A percentile compares a stretch with the other conserved stretches of the same genome.
phyloP scores from a whole-genome alignment of 2,113 vertebrate genomes.

The Ctenodactylus gundi region DNA sequence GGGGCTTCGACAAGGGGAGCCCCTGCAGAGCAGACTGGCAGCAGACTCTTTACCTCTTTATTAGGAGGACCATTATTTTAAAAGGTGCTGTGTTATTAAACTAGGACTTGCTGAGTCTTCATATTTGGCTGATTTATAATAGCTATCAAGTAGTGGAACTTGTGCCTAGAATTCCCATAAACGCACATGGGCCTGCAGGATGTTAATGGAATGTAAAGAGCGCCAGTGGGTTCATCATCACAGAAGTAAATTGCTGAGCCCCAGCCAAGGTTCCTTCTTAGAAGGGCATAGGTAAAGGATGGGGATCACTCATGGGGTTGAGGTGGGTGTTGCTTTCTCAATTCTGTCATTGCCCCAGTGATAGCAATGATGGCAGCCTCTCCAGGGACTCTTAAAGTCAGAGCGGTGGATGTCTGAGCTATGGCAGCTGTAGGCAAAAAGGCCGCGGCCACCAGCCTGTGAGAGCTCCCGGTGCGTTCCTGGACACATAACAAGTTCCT shows the following conservation, averaged over 20 bases:
- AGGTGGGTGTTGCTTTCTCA: neutral
- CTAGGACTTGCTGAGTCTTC: conserved; percentile 37
- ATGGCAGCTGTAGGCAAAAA: neutral
- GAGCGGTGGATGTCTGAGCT: neutral
- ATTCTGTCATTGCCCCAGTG: neutral
- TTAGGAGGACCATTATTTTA: conserved; percentile 42
- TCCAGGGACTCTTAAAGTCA: neutral
- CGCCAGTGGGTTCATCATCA: neutral
- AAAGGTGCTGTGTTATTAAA: conserved; percentile 32
- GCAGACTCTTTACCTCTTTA: neutral
- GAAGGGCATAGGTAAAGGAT: neutral
- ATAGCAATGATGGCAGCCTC: neutral
- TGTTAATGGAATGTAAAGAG: neutral
- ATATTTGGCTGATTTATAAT: conserved; percentile 33
- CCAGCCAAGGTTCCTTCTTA: neutral
- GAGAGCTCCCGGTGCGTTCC: neutral
- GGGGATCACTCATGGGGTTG: neutral
- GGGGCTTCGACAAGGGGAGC: neutral
- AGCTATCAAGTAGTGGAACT: conserved; percentile 1
- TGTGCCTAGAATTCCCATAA: conserved; percentile 4
- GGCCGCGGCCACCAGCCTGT: neutral
- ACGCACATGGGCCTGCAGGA: neutral
- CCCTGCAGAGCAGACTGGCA: neutral
- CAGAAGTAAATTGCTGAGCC: neutral
- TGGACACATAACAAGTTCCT: neutral